phyloP scores from a whole-genome alignment of 1,140 invertebrate genomes.

The Dinoponera quadriceps region DNA sequence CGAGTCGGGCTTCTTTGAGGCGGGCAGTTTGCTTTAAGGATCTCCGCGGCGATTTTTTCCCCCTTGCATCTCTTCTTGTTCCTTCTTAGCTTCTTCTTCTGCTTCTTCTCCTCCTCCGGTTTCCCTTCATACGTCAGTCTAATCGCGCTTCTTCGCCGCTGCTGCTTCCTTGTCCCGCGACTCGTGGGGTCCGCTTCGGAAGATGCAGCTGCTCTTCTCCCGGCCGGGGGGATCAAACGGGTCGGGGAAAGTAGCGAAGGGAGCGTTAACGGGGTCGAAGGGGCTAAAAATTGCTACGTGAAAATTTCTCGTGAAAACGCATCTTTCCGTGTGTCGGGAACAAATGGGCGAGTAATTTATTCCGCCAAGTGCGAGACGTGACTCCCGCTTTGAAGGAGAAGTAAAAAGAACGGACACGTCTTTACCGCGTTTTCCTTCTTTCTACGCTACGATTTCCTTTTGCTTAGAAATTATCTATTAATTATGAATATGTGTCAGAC shows the following conservation, averaged over 20 bases:
- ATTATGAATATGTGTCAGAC: conserved; percentile 10
- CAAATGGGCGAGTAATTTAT: too few relatives aligned
- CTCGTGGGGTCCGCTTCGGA: conserved; percentile 1
- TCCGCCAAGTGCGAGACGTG: too few relatives aligned
- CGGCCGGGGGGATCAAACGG: conserved; percentile 28
- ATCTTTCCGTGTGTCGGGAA: too few relatives aligned
- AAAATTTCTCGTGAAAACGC: background rate
- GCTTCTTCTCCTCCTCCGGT: conserved; percentile 61
- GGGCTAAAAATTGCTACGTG: background rate
- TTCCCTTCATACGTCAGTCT: conserved; percentile 16
- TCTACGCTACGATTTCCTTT: background rate
- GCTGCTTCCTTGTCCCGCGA: conserved; percentile 40
- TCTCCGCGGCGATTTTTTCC: conserved; percentile 68
- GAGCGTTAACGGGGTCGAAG: conserved; percentile 24
- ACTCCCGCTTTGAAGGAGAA: background rate
- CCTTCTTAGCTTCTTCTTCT: conserved; percentile 64
- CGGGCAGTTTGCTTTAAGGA: conserved; percentile 81
- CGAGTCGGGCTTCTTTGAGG: conserved; percentile 70
- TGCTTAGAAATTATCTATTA: background rate
- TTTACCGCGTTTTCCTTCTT: background rate
- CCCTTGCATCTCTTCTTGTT: conserved; percentile 30
- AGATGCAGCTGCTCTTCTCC: conserved; percentile 54
- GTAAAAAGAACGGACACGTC: background rate
- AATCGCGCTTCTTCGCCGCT: conserved; percentile 2
- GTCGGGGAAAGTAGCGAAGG: conserved; percentile 29